phyloP scores from a whole-genome alignment of 2,797 vertebrate species.

The Steatocranus sp. region DNA sequence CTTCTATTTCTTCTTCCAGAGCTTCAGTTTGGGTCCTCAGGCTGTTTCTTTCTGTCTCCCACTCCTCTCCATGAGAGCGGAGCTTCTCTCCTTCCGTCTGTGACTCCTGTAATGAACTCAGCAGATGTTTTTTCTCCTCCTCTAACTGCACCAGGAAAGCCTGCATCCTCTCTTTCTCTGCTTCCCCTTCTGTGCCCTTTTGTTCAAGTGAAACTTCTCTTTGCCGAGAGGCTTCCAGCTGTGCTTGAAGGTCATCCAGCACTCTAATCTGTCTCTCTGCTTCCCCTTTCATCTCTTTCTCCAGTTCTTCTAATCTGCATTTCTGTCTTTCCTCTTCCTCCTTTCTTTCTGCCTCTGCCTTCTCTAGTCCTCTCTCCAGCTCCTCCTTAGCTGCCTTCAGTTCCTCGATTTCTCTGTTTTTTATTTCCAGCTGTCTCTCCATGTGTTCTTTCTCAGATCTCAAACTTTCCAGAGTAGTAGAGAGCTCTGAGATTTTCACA shows the following conservation, averaged over 20 bases:
- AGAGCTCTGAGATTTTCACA: constrained; percentile 57
- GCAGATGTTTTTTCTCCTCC: constrained; percentile 64
- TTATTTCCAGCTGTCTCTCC: constrained; percentile 69
- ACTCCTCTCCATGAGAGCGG: constrained; percentile 59
- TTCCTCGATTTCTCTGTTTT: constrained; percentile 70
- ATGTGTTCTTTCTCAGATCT: constrained; percentile 75
- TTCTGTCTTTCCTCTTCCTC: constrained; percentile 64
- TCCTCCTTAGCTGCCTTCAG: constrained; percentile 76
- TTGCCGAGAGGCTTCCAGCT: constrained; percentile 59
- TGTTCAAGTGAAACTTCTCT: constrained; percentile 65
- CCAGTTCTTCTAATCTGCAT: constrained; percentile 55
- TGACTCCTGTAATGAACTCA: constrained; percentile 60
- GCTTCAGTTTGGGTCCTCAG: constrained; percentile 49
- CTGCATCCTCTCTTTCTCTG: constrained; percentile 62
- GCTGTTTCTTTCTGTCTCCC: constrained; percentile 42
- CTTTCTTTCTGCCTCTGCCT: constrained; percentile 57
- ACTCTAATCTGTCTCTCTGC: constrained; percentile 54
- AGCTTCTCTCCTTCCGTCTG: constrained; percentile 32
- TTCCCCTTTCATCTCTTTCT: constrained; percentile 67
- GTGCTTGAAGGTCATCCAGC: constrained; percentile 47
- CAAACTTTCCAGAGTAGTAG: constrained; percentile 58
- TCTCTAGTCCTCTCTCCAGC: constrained; percentile 71
- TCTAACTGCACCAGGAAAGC: constrained; percentile 54
- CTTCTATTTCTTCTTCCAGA: constrained; percentile 33
- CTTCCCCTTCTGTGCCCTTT: constrained; percentile 56